Evolutionary conservation across 2,888 invertebrate genomes (phyloP), one percentile per base, ranked within the genome.

Genomic region (Dicyrtoma fusca): DNA sequence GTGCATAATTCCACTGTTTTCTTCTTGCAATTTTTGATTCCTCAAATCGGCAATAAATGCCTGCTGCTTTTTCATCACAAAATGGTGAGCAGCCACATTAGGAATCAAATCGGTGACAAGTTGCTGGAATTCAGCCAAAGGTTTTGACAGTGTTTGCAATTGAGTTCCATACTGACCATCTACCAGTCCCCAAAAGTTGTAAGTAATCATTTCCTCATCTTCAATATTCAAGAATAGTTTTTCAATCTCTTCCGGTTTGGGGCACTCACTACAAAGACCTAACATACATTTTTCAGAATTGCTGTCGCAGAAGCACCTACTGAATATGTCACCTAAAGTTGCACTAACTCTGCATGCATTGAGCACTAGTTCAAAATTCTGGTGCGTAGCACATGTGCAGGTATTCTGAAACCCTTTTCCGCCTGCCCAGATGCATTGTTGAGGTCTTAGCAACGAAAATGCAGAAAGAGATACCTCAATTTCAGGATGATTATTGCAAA

Each of bases 241-340:
- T 13, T 45, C 47, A n/a, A 64, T 13, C 2, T 25, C 45, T 6
- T 8, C 45, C 4, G 17, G 3, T 3, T 45, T 45, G 1, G 64
- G 64, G 45, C 47, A 64, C 10, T 11, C 19, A 10, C 21, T 10
- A 45, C 64, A 64, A 4, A 64, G 1, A 6, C 47, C 45, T 10
- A 47, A 19, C 47, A 64, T 64, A 23, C 64, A 64, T 6, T 2
- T 44, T 6, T 64, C 64, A 17, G 13, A 44, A 17, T 64, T 45
- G 13, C 6, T 19, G 2, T 14, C n/a, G 11, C 49, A 49, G 11
- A 17, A 49, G 3, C 3, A 6, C 3, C 19, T 49, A 4, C 5
- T 4, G 11, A 49, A 13, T 3, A 17, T 49, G 5, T 14, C 49
- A 6, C n/a, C 11, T 4, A 49, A 14, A 4, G 49, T 3, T 4